These are phyloP conservation scores for Macrotus californicus DNA, from an alignment of 2,113 vertebrate species.

Conservation along the genomic window DNA sequence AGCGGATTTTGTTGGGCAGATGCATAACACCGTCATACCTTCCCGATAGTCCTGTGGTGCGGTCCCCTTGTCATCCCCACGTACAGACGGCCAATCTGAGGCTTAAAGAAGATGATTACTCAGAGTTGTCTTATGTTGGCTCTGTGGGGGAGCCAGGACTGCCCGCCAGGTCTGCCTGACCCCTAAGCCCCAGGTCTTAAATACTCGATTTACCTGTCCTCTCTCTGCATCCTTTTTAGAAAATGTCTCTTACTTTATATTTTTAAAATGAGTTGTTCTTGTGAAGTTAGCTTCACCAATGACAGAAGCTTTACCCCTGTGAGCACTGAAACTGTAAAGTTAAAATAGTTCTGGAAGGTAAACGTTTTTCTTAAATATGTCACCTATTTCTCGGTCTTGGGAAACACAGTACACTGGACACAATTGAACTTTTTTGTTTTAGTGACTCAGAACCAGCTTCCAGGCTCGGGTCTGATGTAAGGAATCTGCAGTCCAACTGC, in stretches of 20 bases:
- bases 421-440: background rate
- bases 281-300: background rate
- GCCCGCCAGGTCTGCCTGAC: background rate
- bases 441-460: background rate
- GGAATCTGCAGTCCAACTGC: background rate
- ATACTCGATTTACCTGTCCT: background rate
- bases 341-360: constrained; percentile 14
- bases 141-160: background rate
- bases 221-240: background rate
- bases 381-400: background rate
- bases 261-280: background rate
- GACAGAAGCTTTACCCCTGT: background rate
- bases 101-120: background rate
- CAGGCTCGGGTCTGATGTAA: background rate
- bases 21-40: background rate
- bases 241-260: background rate
- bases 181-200: background rate
- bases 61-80: background rate
- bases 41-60: fast-evolving
- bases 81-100: background rate
- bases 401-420: background rate
- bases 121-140: background rate
- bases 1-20: background rate
- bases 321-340: background rate
- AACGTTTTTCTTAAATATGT: background rate